phyloP scores from a whole-genome alignment of 2,888 invertebrate species.

The Agriotes lineatus region DNA sequence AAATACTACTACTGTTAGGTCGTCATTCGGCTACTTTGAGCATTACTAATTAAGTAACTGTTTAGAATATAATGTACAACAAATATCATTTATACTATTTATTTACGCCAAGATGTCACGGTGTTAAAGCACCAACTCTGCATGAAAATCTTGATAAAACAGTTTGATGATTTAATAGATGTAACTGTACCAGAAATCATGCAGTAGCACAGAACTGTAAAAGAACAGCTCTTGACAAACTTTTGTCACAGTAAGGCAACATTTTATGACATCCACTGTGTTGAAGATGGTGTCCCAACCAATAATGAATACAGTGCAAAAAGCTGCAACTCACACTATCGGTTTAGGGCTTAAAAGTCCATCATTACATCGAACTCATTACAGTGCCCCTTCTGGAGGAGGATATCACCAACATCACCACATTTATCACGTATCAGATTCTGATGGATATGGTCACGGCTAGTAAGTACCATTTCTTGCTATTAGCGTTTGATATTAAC shows the following conservation, averaged over 20 bases:
- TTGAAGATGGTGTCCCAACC: constrained; percentile 27
- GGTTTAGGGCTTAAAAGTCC: constrained; percentile 36
- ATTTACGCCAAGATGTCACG: constrained; percentile 32
- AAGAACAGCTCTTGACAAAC: not conserved
- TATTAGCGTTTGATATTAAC: too few relatives aligned
- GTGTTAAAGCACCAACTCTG: constrained; percentile 20
- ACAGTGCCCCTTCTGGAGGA: constrained; percentile 47
- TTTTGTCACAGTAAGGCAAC: not conserved
- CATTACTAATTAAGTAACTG: constrained; percentile 4
- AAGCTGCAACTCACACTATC: constrained; percentile 22
- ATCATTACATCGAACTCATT: constrained; percentile 52
- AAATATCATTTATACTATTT: constrained; percentile 12
- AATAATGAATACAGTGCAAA: constrained; percentile 23
- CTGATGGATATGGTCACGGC: constrained; percentile 17
- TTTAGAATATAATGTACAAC: not conserved
- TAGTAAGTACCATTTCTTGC: constrained; percentile 39
- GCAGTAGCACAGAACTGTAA: not conserved
- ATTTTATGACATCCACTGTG: not conserved
- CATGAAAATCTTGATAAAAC: constrained; percentile 19
- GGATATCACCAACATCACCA: constrained; percentile 49
- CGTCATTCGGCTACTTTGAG: too few relatives aligned
- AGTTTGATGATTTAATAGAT: not conserved
- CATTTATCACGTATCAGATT: constrained; percentile 31
- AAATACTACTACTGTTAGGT: too few relatives aligned
- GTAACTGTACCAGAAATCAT: constrained; percentile 29